These are phyloP conservation scores for Ophion ellenae DNA, from an alignment of 2,888 invertebrate species.

Conservation along the genomic window DNA sequence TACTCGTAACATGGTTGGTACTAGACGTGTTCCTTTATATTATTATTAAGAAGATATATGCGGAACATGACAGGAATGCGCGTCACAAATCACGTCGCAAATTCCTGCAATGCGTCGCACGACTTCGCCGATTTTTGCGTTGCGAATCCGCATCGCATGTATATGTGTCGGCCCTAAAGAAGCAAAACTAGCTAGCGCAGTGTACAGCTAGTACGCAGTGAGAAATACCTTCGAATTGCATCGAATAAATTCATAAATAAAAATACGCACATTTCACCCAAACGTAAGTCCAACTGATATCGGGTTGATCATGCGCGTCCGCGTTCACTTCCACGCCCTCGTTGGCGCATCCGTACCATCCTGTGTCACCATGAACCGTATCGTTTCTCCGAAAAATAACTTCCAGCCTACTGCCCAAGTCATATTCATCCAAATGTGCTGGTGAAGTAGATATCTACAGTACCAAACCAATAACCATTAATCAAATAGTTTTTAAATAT, in stretches of 20 bases:
- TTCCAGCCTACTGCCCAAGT: slow-evolving; percentile 36
- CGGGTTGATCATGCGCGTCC: slow-evolving; percentile 61
- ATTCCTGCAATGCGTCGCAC: no score
- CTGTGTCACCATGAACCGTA: slow-evolving; percentile 77
- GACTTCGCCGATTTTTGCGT: no score
- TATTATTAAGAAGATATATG: no score
- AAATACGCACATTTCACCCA: slow-evolving; percentile 78
- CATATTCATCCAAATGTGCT: slow-evolving; percentile 16
- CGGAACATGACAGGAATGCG: no score
- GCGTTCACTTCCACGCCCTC: slow-evolving; percentile 57
- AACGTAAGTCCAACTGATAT: slow-evolving; percentile 77
- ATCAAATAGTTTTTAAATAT: slow-evolving; percentile 10
- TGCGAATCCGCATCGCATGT: no score
- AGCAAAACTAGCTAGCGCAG: no score
- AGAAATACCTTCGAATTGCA: no score
- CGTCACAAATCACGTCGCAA: no score
- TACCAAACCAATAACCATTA: background rate
- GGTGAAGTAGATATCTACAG: slow-evolving; percentile 68
- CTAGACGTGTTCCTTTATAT: no score
- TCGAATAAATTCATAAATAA: background rate
- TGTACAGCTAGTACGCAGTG: no score
- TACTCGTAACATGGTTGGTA: no score
- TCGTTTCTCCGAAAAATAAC: slow-evolving; percentile 68
- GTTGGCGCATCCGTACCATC: slow-evolving; percentile 80
- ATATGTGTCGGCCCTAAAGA: no score